Evolutionary conservation across 2,113 vertebrate species (phyloP).

Genomic region (Sardina pilchardus): DNA sequence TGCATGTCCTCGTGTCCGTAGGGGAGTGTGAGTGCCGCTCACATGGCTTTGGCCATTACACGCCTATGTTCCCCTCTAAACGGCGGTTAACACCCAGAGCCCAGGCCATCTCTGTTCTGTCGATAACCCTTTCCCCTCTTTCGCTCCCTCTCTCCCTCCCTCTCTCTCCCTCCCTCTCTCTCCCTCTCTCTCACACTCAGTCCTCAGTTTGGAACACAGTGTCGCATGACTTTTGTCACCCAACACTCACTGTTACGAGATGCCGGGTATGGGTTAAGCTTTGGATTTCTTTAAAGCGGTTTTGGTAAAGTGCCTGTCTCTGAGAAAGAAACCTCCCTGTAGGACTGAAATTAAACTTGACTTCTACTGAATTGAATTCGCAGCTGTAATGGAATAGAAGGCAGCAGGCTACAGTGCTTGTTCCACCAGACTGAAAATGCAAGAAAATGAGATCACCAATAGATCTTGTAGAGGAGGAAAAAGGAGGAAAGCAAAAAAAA

Average conservation of each 20-base stretch:
- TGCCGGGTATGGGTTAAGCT: neutral
- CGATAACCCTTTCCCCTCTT: neutral
- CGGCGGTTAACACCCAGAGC: neutral
- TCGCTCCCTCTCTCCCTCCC: neutral
- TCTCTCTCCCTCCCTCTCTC: neutral
- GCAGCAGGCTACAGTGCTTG: neutral
- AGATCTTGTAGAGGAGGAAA: too few relatives aligned
- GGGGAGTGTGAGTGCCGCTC: neutral
- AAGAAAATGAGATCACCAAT: neutral
- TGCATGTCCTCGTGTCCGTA: neutral
- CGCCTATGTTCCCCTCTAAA: neutral
- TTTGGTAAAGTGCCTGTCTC: neutral
- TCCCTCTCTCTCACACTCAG: neutral
- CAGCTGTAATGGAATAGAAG: neutral
- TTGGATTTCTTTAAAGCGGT: neutral
- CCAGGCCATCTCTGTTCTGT: neutral
- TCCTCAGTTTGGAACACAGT: neutral
- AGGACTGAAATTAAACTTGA: neutral
- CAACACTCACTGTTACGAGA: neutral
- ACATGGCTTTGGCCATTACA: neutral
- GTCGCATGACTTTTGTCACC: neutral
- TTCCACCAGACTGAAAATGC: neutral
- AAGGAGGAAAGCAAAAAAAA: neutral
- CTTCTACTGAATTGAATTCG: neutral
- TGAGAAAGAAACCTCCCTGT: neutral